Evolutionary conservation across 2,113 vertebrate species (phyloP).

Genomic region (Hiodon alosoides): DNA sequence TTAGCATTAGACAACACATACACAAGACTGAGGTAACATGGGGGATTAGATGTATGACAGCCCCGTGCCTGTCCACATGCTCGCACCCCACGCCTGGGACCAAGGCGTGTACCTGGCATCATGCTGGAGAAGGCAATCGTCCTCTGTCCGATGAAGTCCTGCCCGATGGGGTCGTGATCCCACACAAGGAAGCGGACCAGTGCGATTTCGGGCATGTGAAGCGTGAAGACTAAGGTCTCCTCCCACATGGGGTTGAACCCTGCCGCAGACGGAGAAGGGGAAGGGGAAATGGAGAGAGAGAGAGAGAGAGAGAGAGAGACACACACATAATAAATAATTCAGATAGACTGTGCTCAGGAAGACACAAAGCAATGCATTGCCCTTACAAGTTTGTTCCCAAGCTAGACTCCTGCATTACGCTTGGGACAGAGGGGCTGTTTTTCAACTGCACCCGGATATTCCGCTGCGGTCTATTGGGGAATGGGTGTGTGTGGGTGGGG

Average conservation of each 20-base stretch:
- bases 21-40: too few relatives aligned
- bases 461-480: neutral
- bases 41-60: too few relatives aligned
- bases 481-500: neutral
- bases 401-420: conserved; percentile 45
- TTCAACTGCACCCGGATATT: neutral
- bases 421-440: conserved; percentile 29
- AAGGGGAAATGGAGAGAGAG: conserved; percentile 1
- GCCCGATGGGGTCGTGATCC: conserved; percentile 96
- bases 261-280: conserved; percentile 34
- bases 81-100: too few relatives aligned
- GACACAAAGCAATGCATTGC: neutral
- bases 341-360: neutral
- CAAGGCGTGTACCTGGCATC: conserved; percentile 79
- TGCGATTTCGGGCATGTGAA: conserved; percentile 87
- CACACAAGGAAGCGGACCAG: conserved; percentile 93
- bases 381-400: conserved; percentile 13
- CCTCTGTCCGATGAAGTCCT: conserved; percentile 95
- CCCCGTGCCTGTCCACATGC: too few relatives aligned
- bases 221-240: conserved; percentile 85
- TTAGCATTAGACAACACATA: too few relatives aligned
- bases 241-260: conserved; percentile 99
- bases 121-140: conserved; percentile 91
- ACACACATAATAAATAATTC: conserved; percentile 9
- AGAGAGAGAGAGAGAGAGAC: neutral